Conservation (phyloP, 2,113 vertebrate species). For the Epinephelus moara region DNA sequence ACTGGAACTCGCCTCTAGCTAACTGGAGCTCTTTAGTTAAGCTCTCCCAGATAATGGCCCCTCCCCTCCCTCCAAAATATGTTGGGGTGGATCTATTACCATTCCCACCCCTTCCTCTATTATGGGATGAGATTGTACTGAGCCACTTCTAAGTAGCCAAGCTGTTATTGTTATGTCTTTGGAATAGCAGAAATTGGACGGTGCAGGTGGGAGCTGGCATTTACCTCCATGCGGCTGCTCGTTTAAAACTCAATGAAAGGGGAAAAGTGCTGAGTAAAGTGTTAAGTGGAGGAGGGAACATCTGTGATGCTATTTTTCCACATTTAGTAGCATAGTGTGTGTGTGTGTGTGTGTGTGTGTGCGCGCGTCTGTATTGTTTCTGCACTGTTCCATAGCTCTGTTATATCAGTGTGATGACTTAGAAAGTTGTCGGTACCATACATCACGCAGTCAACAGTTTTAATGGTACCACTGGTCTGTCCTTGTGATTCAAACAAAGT, state of each 20-base stretch:
- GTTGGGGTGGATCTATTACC: slow-evolving; percentile 35
- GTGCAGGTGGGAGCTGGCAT: slow-evolving; percentile 59
- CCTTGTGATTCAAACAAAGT: background rate
- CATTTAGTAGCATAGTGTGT: background rate
- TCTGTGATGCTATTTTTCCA: slow-evolving; percentile 56
- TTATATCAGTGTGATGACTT: background rate
- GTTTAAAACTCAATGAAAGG: slow-evolving; percentile 65
- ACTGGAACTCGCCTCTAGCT: slow-evolving; percentile 34
- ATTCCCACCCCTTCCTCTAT: slow-evolving; percentile 13
- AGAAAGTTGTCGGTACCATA: background rate
- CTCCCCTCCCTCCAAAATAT: background rate
- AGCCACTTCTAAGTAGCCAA: slow-evolving; percentile 35
- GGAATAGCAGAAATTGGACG: slow-evolving; percentile 34
- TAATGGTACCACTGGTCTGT: background rate
- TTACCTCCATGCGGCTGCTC: slow-evolving; percentile 47
- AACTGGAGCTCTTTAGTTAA: slow-evolving; percentile 52
- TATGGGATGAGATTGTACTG: slow-evolving; percentile 24
- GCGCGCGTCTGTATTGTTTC: background rate
- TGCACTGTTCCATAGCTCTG: background rate
- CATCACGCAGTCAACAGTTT: slow-evolving; percentile 10
- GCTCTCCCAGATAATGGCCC: slow-evolving; percentile 17
- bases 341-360: slow-evolving; percentile 1
- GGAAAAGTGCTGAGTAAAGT: slow-evolving; percentile 63
- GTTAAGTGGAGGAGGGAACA: slow-evolving; percentile 47
- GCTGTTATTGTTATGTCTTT: slow-evolving; percentile 61